Base-by-base conservation (phyloP, 37 sponge, comb jelly and placozoan genomes). In the Theonella swinhoei region DNA sequence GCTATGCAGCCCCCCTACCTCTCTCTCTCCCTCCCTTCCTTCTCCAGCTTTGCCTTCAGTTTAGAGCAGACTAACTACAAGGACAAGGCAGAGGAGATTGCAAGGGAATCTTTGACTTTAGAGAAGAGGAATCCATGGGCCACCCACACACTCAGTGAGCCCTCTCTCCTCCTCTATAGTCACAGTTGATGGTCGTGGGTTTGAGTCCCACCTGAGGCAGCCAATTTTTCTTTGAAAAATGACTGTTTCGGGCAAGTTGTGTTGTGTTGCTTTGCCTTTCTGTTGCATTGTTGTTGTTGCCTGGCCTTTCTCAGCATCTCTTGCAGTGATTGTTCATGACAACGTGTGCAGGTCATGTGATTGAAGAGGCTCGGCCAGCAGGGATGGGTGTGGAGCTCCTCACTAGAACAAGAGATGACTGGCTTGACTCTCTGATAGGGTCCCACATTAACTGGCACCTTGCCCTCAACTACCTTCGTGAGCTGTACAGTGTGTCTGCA, bases 361-460 rank as follows among this genome's bases (percentile, higher is more conserved):
- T 87, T 23, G 93, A 88, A 58, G 93, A 88, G 77, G 79, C 41
- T 5, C 20, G 68, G 29, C 78, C 78, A 4, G 40, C 86, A 34
- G 26, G 54, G 64, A 70, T 72, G 37, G 93, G 93, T 9, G 85
- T 92, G 36, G 86, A 88, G 29, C 66, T 88, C 29, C 78, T 92
- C 0, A 72, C 76, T 14, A 69, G 76, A 32, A 68, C 81, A 36
- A 69, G 85, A 31, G 54, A 80, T 20, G 71, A 92, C 32, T 92
- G 93, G 93, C 73, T 61, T 29, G 82, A 87, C 26, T 43, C 84
- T 1, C 60, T 73, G 4, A 41, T 84, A 8, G 74, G 59, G n/a
- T 9, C 30, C 43, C 93, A 92, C 73, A 80, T 92, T 54, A 29
- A 63, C 0, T 92, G 93, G 93, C 93, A 92, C 65, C 81, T 92